Percentiles rank a stretch among this genome's conserved stretches.
Conservation (phyloP, 2,113 vertebrate genomes). For the Nibea coibor region DNA sequence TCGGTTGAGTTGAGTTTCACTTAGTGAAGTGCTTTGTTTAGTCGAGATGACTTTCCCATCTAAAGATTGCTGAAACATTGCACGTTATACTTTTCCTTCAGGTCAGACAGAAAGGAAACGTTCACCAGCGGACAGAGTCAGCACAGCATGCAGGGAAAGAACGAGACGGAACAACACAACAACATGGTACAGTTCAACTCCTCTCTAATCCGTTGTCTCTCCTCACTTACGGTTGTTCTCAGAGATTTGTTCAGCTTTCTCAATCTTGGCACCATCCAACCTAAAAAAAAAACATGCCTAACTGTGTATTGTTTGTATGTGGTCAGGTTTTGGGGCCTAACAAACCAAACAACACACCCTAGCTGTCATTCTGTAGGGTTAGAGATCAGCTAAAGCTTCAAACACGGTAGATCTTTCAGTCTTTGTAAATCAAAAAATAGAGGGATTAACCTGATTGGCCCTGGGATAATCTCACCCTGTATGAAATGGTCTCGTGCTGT, state of each 20-base stretch:
- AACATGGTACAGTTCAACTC: slow-evolving; percentile 72
- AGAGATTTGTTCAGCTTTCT: not conserved
- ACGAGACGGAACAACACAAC: slow-evolving; percentile 46
- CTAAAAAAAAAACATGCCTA: not conserved
- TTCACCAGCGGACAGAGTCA: not conserved
- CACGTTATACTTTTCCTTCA: slow-evolving; percentile 8
- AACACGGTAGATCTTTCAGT: not conserved
- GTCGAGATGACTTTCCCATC: not conserved
- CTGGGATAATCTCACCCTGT: not conserved
- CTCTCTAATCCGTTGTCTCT: not conserved
- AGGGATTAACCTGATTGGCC: not conserved
- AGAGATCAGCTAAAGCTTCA: not conserved
- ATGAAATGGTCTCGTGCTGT: not conserved
- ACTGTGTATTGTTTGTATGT: not conserved
- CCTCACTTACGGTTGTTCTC: no score
- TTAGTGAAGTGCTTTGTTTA: not conserved
- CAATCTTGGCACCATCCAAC: not conserved
- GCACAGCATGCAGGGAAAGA: slow-evolving; percentile 76
- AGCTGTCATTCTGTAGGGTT: not conserved
- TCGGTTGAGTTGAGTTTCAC: not conserved
- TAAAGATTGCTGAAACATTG: not conserved
- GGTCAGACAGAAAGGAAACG: slow-evolving; percentile 34
- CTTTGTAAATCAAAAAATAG: not conserved
- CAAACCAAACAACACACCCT: not conserved
- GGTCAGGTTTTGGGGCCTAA: not conserved